Percentiles rank a stretch among this genome's conserved stretches.
These are phyloP conservation scores for Megaceryle torquata DNA, from an alignment of 2,113 vertebrate species.

Conservation along the genomic window DNA sequence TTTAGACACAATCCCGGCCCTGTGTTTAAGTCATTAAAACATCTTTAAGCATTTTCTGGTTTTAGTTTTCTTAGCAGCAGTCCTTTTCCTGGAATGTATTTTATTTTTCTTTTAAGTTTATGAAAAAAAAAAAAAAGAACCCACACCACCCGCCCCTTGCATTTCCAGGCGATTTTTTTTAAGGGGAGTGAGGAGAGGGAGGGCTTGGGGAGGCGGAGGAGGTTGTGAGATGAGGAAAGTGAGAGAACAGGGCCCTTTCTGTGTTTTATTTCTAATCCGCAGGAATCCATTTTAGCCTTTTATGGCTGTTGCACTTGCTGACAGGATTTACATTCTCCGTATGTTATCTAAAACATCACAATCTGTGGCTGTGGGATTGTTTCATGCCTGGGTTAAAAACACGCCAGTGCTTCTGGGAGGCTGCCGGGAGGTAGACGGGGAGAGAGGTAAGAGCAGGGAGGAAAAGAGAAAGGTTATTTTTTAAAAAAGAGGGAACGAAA, in stretches of 20 bases:
- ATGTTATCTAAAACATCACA: slow-evolving; percentile 69
- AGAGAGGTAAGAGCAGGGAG: not conserved
- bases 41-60: slow-evolving; percentile 85
- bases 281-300: slow-evolving; percentile 78
- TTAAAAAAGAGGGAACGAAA: not conserved
- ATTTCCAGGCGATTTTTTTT: slow-evolving; percentile 72
- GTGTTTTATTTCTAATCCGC: slow-evolving; percentile 78
- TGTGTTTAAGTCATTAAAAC: slow-evolving; percentile 88
- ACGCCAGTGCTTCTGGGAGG: slow-evolving; percentile 65
- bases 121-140: slow-evolving; percentile 23
- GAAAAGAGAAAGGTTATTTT: not conserved
- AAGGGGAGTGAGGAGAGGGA: slow-evolving; percentile 34
- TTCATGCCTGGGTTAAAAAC: slow-evolving; percentile 63
- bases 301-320: slow-evolving; percentile 77
- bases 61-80: slow-evolving; percentile 80
- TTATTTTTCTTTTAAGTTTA: slow-evolving; percentile 84
- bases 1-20: slow-evolving; percentile 81
- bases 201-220: slow-evolving; percentile 24
- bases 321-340: slow-evolving; percentile 73
- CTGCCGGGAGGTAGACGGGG: not conserved
- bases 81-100: slow-evolving; percentile 82
- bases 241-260: slow-evolving; percentile 75
- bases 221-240: slow-evolving; percentile 56
- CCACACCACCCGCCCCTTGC: not conserved
- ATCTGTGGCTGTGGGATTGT: slow-evolving; percentile 36